Conservation (phyloP, 2,888 invertebrate species). For the Cotesia congregata region DNA sequence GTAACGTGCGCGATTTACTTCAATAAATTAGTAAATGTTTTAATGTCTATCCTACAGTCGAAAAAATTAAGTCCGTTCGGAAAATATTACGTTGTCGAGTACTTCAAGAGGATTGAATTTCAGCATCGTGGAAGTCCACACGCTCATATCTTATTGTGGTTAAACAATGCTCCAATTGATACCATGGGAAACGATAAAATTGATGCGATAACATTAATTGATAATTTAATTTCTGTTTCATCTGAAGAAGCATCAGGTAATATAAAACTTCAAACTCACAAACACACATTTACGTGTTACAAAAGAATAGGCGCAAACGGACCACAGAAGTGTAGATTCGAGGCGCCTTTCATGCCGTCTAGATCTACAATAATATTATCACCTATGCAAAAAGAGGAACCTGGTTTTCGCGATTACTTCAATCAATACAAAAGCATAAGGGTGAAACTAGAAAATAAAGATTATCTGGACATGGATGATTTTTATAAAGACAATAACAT, state of each 20-base stretch:
- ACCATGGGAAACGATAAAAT: constrained; percentile 44
- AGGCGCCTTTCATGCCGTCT: constrained; percentile 52
- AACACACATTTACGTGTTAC: constrained; percentile 23
- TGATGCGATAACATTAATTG: constrained; percentile 55
- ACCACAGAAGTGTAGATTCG: constrained; percentile 56
- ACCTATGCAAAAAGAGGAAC: constrained; percentile 46
- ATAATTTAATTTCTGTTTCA: constrained; percentile 30
- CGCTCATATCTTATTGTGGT: constrained; percentile 67
- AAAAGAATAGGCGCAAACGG: background rate
- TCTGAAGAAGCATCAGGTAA: constrained; percentile 21
- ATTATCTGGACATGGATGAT: constrained; percentile 43
- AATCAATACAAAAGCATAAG: constrained; percentile 39
- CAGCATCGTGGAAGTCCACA: constrained; percentile 66
- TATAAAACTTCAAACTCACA: constrained; percentile 21
- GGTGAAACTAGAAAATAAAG: constrained; percentile 44
- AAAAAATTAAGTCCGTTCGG: constrained; percentile 58
- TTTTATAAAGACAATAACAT: constrained; percentile 49
- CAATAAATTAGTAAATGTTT: constrained; percentile 60
- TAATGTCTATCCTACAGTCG: constrained; percentile 57
- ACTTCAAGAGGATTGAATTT: constrained; percentile 64
- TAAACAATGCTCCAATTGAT: constrained; percentile 58
- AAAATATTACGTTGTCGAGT: constrained; percentile 54
- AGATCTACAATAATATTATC: constrained; percentile 50
- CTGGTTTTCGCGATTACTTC: constrained; percentile 29
- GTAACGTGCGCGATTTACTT: constrained; percentile 61